These are phyloP conservation scores for Corynorhinus townsendii DNA, from an alignment of 2,113 vertebrate species.

Conservation along the genomic window DNA sequence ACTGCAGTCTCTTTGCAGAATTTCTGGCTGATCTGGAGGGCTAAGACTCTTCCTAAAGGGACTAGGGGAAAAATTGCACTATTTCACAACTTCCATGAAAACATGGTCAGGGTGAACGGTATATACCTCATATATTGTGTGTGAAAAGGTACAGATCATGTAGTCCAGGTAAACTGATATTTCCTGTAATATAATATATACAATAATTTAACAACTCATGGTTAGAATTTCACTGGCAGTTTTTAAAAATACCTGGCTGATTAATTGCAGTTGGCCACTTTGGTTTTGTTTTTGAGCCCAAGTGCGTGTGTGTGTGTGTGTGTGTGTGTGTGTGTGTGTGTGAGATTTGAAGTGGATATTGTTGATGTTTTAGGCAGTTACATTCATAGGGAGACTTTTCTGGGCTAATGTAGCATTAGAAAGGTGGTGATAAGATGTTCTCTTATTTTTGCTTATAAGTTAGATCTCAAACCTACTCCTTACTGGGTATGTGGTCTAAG, in stretches of 20 bases:
- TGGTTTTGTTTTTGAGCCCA: not conserved
- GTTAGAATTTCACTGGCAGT: not conserved
- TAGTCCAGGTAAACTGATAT: not conserved
- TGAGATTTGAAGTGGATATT: not conserved
- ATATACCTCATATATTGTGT: not conserved
- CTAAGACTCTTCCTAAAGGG: not conserved
- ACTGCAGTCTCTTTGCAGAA: rapidly evolving
- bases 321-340: too few species aligned
- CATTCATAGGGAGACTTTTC: not conserved
- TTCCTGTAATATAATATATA: not conserved
- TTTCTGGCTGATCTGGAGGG: not conserved
- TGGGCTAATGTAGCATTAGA: not conserved
- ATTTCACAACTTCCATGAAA: not conserved
- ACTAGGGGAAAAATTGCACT: not conserved
- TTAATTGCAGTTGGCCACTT: not conserved
- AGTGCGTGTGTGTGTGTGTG: not conserved
- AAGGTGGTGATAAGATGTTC: not conserved
- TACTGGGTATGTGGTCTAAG: not conserved
- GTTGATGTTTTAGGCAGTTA: not conserved
- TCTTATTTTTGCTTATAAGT: not conserved
- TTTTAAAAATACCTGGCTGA: not conserved
- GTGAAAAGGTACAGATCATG: not conserved
- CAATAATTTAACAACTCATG: not conserved
- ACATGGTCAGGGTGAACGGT: not conserved
- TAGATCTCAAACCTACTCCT: not conserved